Evolutionary conservation across 2,888 invertebrate species (phyloP), one percentile per base, ranked within the genome.

Genomic region (Acleris cristana): DNA sequence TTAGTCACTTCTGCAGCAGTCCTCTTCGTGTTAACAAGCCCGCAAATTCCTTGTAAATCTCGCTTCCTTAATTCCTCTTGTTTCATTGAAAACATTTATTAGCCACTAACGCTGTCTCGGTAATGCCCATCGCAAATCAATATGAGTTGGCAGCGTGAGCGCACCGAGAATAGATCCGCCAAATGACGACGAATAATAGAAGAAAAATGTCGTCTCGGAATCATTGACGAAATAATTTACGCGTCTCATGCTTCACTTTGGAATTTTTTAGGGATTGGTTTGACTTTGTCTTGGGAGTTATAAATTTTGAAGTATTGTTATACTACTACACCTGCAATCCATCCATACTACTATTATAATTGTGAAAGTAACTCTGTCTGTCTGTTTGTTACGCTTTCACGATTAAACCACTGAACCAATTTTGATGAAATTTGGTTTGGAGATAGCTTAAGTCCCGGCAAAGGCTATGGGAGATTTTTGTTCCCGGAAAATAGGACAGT

Each of bases 71-170:
- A 34, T 30, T 44, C 44, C 30, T 51, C 45, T 57, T 19, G 56
- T 57, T 57, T 53, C 54, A 54, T 58, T 34, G 30, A 62, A 51
- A 64, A 58, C 40, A 54, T 68, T 68, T 68, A 68, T 67, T 64
- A 58, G 57, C 54, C 61, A 61, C 56, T 66, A 66, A 62, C 30
- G 44, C 61, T 62, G 66, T 66, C 66, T 52, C 52, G 56, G 34
- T 65, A 68, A 70, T 63, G 64, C 63, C 67, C 62, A 73, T 71
- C 64, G 65, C 72, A 72, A 71, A 75, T 76, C 74, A 73, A 74
- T 74, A 69, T 26, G 57, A 73, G 62, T 76, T 76, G 76, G 76
- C 76, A 76, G 44, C 58, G 69, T 30, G 51, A 40, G 23, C 18
- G 56, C 18, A 51, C 51, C 66, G 5, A 57, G 56, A 66, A 66